Base-by-base conservation (phyloP, 2,797 vertebrate species). In the Zenarchopterus dispar region DNA sequence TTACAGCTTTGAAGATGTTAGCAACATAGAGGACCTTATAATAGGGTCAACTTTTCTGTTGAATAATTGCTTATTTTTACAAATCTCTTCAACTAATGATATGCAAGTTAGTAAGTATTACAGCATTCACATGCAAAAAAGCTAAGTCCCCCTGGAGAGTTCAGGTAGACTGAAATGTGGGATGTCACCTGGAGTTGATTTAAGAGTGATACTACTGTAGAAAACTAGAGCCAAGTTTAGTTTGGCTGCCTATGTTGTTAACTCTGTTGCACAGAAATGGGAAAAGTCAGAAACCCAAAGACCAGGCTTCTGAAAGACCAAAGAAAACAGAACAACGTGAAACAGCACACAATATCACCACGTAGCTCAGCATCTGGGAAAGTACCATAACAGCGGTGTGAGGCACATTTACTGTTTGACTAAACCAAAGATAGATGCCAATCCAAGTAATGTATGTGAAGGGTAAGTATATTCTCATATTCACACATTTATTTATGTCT, bases 321-420 rank as follows among this genome's bases (percentile, higher is more conserved):
- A 89, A 79, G 79, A 85, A 90, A 92, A 76, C 73, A 91, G 81
- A 88, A 91, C 85, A 91, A 88, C 84, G 80, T 73, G 82, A 70
- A 71, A 78, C 65, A 85, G 78, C 75, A 65, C 72, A 86, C 89
- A 83, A 91, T 91, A 91, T 93, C 87, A 90, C 84, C 88, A 73
- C 73, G 73, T 77, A 71, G 80, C 83, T 85, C 78, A 81, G 81
- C 82, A 88, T 80, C 83, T 90, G 86, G 86, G 84, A 90, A 89
- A 90, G 89, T 87, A 88, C 84, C 84, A 54, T 58, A 73, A 69
- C 61, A 78, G 66, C 66, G 54, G 44, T 54, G 54, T 43, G 49
- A 65, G 70, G 66, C 61, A 69, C 64, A 72, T 82, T 82, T 76
- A 71, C 52, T 54, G 71, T 62, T 57, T 39, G 56, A 63, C 58